Base-by-base conservation (phyloP, 2,113 vertebrate species). In the Danionella cerebrum region DNA sequence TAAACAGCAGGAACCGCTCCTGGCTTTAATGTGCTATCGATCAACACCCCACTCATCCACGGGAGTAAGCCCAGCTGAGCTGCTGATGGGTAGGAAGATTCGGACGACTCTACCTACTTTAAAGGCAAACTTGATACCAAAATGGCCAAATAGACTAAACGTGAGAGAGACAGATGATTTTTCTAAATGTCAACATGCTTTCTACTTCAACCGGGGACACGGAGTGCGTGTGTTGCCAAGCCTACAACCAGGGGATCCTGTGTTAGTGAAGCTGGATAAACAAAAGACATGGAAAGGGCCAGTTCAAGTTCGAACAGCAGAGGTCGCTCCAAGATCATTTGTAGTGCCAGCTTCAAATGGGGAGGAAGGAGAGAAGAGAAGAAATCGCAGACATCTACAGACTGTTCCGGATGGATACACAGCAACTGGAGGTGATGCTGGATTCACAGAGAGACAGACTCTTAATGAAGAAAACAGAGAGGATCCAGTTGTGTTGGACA, bases 1-100 rank as follows among this genome's bases (percentile, higher is more conserved):
- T 7, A 22, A 24, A 71, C 63, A 77, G 65, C 66, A 72, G 48
- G 29, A 76, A 67, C 69, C 60, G 47, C 74, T 52, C 24, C 51
- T 77, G 31, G 66, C 70, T 45, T 50, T 3, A 0, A 71, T 75
- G 48, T 16, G 60, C 29, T 47, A 33, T 62, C 71, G 73, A 29
- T 52, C 74, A 65, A 71, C 68, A 44, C 66, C 66, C 60, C 38
- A 71, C 48, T 39, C 71, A 7, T 44, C 35, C 33, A 0, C 1
- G 14, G 63, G 78, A 38, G 41, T 22, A 42, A 69, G 54, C 9
- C 53, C 41, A 7, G 66, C 51, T 1, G 42, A 69, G 8, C 12
- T 69, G 13, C 31, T 69, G 24, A 59, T 69, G 54, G 53, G 19
- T 3, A 58, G 66, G 31, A 58, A 50, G 27, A 51, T 51, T 4